Conservation (phyloP, 2,113 vertebrate genomes). For the Narcine bancroftii region DNA sequence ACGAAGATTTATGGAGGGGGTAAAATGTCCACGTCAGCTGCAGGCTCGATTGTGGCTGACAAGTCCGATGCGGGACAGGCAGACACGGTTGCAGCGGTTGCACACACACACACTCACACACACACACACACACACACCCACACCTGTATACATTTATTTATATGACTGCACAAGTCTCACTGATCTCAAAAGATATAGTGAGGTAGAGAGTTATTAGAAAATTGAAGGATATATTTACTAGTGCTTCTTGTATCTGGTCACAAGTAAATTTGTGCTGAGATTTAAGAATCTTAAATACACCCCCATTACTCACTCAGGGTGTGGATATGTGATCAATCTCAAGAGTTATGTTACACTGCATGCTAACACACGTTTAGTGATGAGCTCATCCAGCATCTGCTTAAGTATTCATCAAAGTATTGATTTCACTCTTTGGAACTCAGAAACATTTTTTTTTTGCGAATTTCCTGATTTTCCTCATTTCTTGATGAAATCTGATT, state of each 20-base stretch:
- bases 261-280: not conserved
- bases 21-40: no score
- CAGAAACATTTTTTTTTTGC: not conserved
- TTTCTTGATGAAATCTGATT: not conserved
- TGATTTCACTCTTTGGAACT: not conserved
- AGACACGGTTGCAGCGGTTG: no score
- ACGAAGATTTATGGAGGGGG: no score
- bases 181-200: not conserved
- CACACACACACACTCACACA: no score
- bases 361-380: slow-evolving; percentile 15
- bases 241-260: not conserved
- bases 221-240: not conserved
- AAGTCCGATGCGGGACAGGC: no score
- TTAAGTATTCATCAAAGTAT: not conserved
- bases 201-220: not conserved
- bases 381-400: slow-evolving; percentile 5
- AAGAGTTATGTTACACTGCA: not conserved
- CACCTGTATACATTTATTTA: no score
- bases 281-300: not conserved
- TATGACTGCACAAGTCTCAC: not conserved
- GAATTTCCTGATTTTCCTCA: not conserved
- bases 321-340: not conserved
- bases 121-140: no score
- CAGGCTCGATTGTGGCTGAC: no score
- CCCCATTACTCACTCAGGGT: slow-evolving; percentile 28